Evolutionary conservation across 2,888 invertebrate genomes (phyloP), one percentile per base, ranked within the genome.

Genomic region (Alitta virens): DNA sequence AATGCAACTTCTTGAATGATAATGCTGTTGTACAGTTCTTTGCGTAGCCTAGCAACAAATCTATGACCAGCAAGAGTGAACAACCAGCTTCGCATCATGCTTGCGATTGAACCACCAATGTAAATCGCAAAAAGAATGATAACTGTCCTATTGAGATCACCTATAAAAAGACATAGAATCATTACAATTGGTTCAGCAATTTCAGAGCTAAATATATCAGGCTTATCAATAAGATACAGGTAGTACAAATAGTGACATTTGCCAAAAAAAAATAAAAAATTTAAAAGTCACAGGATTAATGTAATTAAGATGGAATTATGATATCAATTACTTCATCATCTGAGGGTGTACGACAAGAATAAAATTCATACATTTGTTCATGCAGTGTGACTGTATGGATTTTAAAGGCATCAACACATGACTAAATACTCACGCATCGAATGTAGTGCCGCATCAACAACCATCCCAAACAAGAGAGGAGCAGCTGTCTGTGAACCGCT

Each of bases 391-490:
- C n/a, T n/a, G n/a, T n/a, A n/a, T n/a, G n/a, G n/a, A n/a, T n/a
- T n/a, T n/a, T n/a, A n/a, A n/a, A n/a, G n/a, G n/a, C n/a, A n/a
- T n/a, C n/a, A n/a, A n/a, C n/a, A n/a, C n/a, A n/a, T n/a, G n/a
- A n/a, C n/a, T n/a, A n/a, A 14, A 42, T 42, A 68, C 75, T 71
- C 68, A 78, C 78, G 70, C 74, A 78, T 76, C 56, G 76, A 76
- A 16, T 67, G 66, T 26, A 72, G 67, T 7, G 80, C 79, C 33
- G 78, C 75, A 70, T 80, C 80, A 3, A 80, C 75, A 5, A 80
- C 79, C 62, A 70, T 72, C 18, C 80, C 80, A 70, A 80, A 80
- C 65, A 75, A 79, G n/a, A 78, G 64, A 7, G 80, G 80, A 1
- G 76, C 76, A 14, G 75, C 70, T 60, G 77, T 76, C 60, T 74